Conservation (phyloP, 2,113 vertebrate species). For the Aspidoscelis tigris region DNA sequence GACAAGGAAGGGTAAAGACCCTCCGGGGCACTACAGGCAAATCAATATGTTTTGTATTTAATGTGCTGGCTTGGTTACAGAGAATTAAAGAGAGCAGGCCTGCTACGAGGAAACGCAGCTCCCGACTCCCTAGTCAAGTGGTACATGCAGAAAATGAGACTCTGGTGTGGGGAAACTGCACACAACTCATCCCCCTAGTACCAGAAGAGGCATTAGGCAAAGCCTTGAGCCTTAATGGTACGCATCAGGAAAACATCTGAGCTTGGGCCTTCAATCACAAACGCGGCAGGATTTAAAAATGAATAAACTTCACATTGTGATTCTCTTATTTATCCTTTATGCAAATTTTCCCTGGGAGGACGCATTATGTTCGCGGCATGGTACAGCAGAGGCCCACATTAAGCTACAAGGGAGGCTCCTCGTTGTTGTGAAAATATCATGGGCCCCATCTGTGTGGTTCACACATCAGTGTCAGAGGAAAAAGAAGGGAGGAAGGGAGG, state of each 20-base stretch:
- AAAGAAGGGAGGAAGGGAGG: conserved; percentile 28
- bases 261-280: conserved; percentile 88
- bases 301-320: conserved; percentile 92
- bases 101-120: conserved; percentile 76
- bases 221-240: conserved; percentile 86
- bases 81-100: conserved; percentile 81
- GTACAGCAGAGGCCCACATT: conserved; percentile 76
- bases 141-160: conserved; percentile 78
- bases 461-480: conserved; percentile 34
- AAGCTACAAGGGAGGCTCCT: conserved; percentile 75
- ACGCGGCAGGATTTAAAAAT: conserved; percentile 91
- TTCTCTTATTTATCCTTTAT: conserved; percentile 91
- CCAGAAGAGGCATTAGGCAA: conserved; percentile 85
- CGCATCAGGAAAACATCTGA: conserved; percentile 87
- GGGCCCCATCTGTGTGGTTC: conserved; percentile 46
- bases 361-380: conserved; percentile 79
- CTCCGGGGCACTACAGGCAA: conserved; percentile 78
- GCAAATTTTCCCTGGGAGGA: conserved; percentile 87
- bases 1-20: conserved; percentile 81
- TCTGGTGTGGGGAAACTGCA: conserved; percentile 76
- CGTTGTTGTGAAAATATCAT: conserved; percentile 65
- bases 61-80: conserved; percentile 83
- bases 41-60: conserved; percentile 86
- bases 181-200: conserved; percentile 79
- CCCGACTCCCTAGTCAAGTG: conserved; percentile 72